Evolutionary conservation across 35 echinoderm and acorn worm species (phyloP).

Genomic region (Patiria miniata): DNA sequence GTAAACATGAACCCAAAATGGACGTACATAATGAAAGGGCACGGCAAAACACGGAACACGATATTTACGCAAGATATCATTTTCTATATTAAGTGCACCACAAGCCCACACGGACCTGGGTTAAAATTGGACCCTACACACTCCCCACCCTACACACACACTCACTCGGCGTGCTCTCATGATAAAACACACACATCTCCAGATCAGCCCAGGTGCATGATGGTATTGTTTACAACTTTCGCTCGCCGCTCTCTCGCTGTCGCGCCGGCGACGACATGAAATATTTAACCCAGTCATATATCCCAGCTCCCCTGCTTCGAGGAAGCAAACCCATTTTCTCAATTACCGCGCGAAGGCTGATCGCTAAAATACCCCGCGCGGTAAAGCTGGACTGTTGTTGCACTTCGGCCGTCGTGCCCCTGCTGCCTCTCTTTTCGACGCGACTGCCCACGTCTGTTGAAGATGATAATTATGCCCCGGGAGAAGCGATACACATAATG

Average conservation of each 20-base stretch:
- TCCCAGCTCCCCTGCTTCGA: background rate
- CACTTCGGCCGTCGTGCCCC: too few relatives aligned
- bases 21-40: too few relatives aligned
- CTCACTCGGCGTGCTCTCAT: background rate
- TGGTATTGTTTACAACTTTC: conserved; percentile 24
- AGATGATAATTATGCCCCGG: too few relatives aligned
- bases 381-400: too few relatives aligned
- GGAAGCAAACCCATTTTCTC: conserved; percentile 13
- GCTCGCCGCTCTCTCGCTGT: background rate
- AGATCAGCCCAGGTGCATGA: conserved; percentile 11
- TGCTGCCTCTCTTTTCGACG: too few relatives aligned
- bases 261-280: background rate
- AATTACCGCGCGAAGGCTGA: background rate
- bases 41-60: too few relatives aligned
- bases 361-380: background rate
- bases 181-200: background rate
- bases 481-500: too few relatives aligned
- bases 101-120: background rate
- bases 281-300: conserved; percentile 12
- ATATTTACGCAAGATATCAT: too few relatives aligned
- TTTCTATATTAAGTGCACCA: too few relatives aligned
- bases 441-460: too few relatives aligned
- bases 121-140: background rate
- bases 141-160: background rate
- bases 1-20: too few relatives aligned